Conservation (phyloP, 1,140 invertebrate species). For the Agrypnia vestita region DNA sequence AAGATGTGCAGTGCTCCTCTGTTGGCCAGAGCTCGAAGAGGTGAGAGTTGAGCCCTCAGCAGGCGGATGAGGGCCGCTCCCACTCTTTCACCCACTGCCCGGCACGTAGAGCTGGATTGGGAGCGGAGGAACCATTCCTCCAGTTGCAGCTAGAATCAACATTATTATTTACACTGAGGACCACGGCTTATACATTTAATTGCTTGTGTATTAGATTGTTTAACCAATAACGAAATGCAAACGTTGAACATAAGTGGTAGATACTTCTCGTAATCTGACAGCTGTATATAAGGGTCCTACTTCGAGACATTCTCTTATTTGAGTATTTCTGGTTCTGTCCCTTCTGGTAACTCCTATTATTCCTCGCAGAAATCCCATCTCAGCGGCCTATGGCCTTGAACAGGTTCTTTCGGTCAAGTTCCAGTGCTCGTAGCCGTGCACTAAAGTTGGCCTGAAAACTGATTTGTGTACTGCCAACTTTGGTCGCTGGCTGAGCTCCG, state of each 20-base stretch:
- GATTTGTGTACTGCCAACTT: too few relatives aligned
- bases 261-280: background rate
- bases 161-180: background rate
- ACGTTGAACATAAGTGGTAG: background rate
- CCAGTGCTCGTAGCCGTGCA: too few relatives aligned
- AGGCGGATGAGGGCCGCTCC: slow-evolving; percentile 49
- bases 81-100: slow-evolving; percentile 52
- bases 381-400: too few relatives aligned
- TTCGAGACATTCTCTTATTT: too few relatives aligned
- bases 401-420: too few relatives aligned
- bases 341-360: too few relatives aligned
- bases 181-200: background rate
- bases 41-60: slow-evolving; percentile 39
- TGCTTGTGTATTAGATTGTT: background rate
- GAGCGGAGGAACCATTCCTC: slow-evolving; percentile 59
- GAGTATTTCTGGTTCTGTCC: too few relatives aligned
- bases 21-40: slow-evolving; percentile 26
- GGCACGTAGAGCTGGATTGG: slow-evolving; percentile 26
- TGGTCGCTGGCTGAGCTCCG: too few relatives aligned
- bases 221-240: background rate
- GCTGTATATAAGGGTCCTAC: too few relatives aligned
- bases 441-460: too few relatives aligned
- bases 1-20: background rate
- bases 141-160: slow-evolving; percentile 33
- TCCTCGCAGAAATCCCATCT: too few relatives aligned